Evolutionary conservation across 2,113 vertebrate species (phyloP).

Genomic region (Phodopus roborovskii): DNA sequence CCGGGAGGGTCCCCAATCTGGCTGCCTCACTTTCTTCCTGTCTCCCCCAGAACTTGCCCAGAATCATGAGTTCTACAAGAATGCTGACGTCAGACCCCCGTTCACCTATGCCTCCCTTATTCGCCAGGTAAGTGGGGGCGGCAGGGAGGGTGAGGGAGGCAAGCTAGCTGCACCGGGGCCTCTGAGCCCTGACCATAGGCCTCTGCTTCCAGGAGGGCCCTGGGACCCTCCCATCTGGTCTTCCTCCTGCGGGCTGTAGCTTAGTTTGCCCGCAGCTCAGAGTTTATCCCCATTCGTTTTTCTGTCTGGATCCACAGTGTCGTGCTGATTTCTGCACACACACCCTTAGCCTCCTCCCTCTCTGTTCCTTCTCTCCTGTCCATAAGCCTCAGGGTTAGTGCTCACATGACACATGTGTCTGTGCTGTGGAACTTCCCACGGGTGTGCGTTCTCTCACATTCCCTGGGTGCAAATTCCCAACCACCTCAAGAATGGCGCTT

Average conservation of each 20-base stretch:
- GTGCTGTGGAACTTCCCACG: not conserved
- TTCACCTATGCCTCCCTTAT: conserved; percentile 99
- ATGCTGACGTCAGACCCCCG: conserved; percentile 97
- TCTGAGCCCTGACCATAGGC: too few species aligned
- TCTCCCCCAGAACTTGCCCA: conserved; percentile 96
- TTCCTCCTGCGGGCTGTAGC: rapidly evolving
- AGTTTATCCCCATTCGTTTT: too few species aligned
- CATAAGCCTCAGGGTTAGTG: not conserved
- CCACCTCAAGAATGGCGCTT: not conserved
- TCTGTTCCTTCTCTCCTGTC: not conserved
- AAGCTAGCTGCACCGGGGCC: too few species aligned
- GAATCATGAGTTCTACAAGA: conserved; percentile 99
- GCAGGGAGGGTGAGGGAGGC: not conserved
- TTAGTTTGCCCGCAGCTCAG: not conserved
- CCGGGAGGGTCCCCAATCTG: not conserved
- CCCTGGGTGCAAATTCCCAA: not conserved
- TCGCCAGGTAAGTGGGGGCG: conserved; percentile 93
- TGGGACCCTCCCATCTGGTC: not conserved
- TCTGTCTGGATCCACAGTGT: not conserved
- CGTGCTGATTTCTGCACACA: not conserved
- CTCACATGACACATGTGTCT: not conserved
- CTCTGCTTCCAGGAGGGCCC: not conserved
- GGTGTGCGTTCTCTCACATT: not conserved
- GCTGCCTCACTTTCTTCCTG: not conserved
- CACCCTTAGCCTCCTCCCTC: not conserved